Evolutionary conservation across 2,888 invertebrate genomes (phyloP).

Genomic region (Eugnorisma glareosa): DNA sequence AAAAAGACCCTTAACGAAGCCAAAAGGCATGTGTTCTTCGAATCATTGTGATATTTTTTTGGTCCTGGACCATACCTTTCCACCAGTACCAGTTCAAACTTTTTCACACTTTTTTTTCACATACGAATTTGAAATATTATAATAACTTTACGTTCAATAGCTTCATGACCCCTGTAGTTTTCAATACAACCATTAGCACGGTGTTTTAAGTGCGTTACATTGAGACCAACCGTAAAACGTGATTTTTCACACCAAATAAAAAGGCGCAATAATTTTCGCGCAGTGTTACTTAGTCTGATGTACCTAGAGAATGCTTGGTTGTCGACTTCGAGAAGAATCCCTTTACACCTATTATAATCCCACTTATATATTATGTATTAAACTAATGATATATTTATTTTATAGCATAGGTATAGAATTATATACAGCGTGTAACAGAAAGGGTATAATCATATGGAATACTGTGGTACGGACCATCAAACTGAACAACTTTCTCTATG

Average conservation of each 20-base stretch:
- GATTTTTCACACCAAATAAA: neutral
- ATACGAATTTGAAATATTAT: neutral
- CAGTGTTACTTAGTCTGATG: neutral
- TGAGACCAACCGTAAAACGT: neutral
- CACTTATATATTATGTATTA: slow-evolving; percentile 12
- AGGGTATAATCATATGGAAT: too few relatives aligned
- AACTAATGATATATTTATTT: slow-evolving; percentile 10
- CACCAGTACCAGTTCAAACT: too few relatives aligned
- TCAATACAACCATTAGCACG: neutral
- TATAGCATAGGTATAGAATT: slow-evolving; percentile 2
- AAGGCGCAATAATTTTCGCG: neutral
- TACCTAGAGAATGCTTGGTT: neutral
- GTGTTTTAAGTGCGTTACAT: neutral
- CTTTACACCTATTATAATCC: slow-evolving; percentile 11
- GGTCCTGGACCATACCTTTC: too few relatives aligned
- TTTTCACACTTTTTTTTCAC: too few relatives aligned
- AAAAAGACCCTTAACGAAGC: neutral
- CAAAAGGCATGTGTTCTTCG: neutral
- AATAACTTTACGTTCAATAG: neutral
- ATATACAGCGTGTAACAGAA: too few relatives aligned
- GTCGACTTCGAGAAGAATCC: neutral
- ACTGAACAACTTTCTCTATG: too few relatives aligned
- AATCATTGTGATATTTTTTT: neutral
- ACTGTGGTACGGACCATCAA: too few relatives aligned
- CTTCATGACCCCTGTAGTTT: neutral